Base-by-base conservation (phyloP, 2,797 vertebrate species). In the Sebastes iracundus region DNA sequence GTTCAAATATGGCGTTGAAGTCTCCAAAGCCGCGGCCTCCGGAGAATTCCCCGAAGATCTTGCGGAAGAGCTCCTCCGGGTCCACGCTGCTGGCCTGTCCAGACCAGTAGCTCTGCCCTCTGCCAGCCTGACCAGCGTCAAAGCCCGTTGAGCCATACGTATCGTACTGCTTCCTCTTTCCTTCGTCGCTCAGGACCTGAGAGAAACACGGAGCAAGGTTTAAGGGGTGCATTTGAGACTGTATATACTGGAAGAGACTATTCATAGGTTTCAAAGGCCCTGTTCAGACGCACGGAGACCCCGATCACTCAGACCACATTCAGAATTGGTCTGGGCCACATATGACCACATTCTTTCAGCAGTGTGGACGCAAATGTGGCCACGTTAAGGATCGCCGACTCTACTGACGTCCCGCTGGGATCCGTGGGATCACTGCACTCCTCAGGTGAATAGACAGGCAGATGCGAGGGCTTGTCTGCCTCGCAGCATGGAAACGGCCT, bases 41-140 rank as follows among this genome's bases (percentile, higher is more conserved):
- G 0, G 98, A 97, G 81, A 98, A 99, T 76, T 99, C 98, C 8
- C 98, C 98, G 0, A 99, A 99, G 89, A 99, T 99, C 93, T 97
- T 99, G 65, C 97, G 95, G 94, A 99, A 99, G 4, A 99, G 97
- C 87, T 99, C 98, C 85, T 99, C 98, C 0, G 98, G 98, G 70
- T 99, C 96, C 0, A 99, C 82, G 1, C 81, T 92, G 2, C 94
- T 95, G 16, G 96, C 85, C 0, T 96, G 94, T 55, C 96, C 94
- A 75, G 96, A 96, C 95, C 98, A 98, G 90, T 97, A 97, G 9
- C 96, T 96, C 58, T 95, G 94, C 2, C 96, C 94, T 0, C 96
- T 84, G 2, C 94, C 88, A 0, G 95, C 77, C 0, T 95, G 93
- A 0, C 97, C 96, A 0, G 95, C 71, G 0, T 97, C 96, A 3